A percentile compares a stretch with the other conserved stretches of the same genome.
phyloP scores from a whole-genome alignment of 1,140 invertebrate species.

The Venturia canescens region DNA sequence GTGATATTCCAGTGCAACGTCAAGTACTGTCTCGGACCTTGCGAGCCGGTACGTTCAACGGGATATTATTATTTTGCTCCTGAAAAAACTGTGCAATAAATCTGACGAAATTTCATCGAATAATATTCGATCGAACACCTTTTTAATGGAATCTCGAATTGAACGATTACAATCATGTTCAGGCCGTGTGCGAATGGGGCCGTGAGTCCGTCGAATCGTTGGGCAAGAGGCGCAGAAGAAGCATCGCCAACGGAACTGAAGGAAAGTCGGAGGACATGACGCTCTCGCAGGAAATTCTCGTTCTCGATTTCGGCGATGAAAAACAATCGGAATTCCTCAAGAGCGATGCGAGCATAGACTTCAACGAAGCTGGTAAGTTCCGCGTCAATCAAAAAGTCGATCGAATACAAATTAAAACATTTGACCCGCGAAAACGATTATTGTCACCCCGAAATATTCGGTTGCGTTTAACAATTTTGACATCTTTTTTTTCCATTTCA shows the following conservation, averaged over 20 bases:
- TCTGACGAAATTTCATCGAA: background rate
- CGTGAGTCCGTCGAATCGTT: slow-evolving; percentile 92
- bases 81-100: slow-evolving; percentile 46
- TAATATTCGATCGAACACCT: no score
- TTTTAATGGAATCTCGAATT: background rate
- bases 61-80: no score
- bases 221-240: slow-evolving; percentile 90
- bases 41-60: slow-evolving; percentile 86
- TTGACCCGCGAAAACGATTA: no score
- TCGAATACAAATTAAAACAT: no score
- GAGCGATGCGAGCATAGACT: slow-evolving; percentile 87
- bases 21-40: slow-evolving; percentile 96
- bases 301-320: slow-evolving; percentile 93
- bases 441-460: no score
- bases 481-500: slow-evolving; percentile 73
- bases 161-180: slow-evolving; percentile 24
- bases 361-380: slow-evolving; percentile 75
- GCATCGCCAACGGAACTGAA: slow-evolving; percentile 78
- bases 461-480: background rate
- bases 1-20: slow-evolving; percentile 98
- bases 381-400: slow-evolving; percentile 16
- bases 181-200: slow-evolving; percentile 93
- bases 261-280: slow-evolving; percentile 93
- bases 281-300: slow-evolving; percentile 94
- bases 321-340: slow-evolving; percentile 89